Evolutionary conservation across 2,113 vertebrate species (phyloP).

Genomic region (Mormyrus lacerda): DNA sequence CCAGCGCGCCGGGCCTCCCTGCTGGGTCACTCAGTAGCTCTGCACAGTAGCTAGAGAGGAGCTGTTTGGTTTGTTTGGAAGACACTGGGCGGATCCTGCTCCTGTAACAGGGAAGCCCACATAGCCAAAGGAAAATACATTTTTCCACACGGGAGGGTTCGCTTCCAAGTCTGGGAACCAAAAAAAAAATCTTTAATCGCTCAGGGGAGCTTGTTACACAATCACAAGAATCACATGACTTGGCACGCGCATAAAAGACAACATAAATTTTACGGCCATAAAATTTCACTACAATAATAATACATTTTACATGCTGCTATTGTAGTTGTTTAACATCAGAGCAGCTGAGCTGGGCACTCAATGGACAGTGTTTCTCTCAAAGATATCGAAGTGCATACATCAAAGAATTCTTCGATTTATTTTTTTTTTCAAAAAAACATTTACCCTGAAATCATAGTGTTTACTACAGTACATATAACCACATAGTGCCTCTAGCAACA

Average conservation of each 20-base stretch:
- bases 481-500: not conserved
- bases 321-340: not conserved
- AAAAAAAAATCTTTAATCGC: constrained; percentile 26
- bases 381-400: not conserved
- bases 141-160: constrained; percentile 31
- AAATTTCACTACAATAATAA: not conserved
- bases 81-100: not conserved
- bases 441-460: not conserved
- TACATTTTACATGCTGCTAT: not conserved
- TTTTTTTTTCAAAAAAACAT: not conserved
- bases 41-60: constrained; percentile 3
- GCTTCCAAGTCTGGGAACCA: constrained; percentile 25
- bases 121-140: constrained; percentile 11
- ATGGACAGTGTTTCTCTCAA: not conserved
- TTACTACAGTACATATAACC: not conserved
- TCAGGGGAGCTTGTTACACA: not conserved
- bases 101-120: not conserved
- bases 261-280: not conserved
- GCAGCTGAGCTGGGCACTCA: not conserved
- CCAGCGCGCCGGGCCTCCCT: no score
- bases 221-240: constrained; percentile 1
- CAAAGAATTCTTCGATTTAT: not conserved
- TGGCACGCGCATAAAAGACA: not conserved
- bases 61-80: constrained; percentile 29
- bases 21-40: not conserved